Evolutionary conservation across 2,888 invertebrate species (phyloP).

Genomic region (Drosophila leonis): DNA sequence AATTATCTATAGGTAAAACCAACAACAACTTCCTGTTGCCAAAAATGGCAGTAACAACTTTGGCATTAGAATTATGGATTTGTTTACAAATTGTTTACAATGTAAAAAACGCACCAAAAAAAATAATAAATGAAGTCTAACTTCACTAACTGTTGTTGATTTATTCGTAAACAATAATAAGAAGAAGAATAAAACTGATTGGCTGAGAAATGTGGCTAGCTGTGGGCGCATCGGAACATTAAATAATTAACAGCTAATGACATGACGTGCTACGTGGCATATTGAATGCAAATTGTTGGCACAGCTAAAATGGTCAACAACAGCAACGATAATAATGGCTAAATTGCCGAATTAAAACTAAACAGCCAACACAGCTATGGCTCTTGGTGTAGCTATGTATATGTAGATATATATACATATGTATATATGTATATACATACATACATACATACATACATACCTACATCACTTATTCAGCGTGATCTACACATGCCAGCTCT

Average conservation of each 20-base stretch:
- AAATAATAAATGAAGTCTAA: not conserved
- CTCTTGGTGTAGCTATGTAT: not conserved
- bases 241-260: conserved; percentile 56
- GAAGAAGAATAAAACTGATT: not conserved
- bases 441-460: too few relatives aligned
- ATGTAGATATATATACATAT: too few relatives aligned
- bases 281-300: conserved; percentile 44
- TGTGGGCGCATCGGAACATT: conserved; percentile 45
- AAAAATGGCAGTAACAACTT: not conserved
- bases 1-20: not conserved
- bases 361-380: conserved; percentile 27
- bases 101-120: not conserved
- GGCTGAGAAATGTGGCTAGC: not conserved
- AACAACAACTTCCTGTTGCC: conserved; percentile 7
- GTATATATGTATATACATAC: not conserved
- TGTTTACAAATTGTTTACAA: conserved; percentile 12
- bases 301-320: conserved; percentile 31
- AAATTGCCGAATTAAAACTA: conserved; percentile 44
- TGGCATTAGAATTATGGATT: conserved; percentile 4
- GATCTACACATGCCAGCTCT: conserved; percentile 43
- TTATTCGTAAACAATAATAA: not conserved
- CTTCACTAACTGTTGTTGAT: conserved; percentile 6
- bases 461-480: conserved; percentile 16
- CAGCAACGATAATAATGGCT: conserved; percentile 34
- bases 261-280: conserved; percentile 20